These are phyloP conservation scores for Drusus annulatus DNA, from an alignment of 1,140 invertebrate genomes.

Conservation along the genomic window DNA sequence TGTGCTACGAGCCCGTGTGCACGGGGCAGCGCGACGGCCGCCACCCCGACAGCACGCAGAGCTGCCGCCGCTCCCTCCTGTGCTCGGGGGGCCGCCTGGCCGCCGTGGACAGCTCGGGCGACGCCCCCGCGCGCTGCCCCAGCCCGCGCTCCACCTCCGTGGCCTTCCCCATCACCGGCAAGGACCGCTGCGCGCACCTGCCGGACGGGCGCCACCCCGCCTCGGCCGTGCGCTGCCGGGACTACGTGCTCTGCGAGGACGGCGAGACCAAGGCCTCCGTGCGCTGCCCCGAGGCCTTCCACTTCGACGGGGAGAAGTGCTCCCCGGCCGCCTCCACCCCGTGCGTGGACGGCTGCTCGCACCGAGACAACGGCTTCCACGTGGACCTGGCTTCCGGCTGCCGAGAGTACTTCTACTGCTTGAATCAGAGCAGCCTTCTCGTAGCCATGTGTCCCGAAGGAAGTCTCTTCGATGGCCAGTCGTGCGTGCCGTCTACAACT, in stretches of 20 bases:
- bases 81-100: conserved; percentile 61
- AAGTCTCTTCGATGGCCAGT: conserved; percentile 65
- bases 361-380: conserved; percentile 72
- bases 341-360: conserved; percentile 67
- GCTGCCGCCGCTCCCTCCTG: conserved; percentile 61
- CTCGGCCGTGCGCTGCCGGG: conserved; percentile 64
- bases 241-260: conserved; percentile 50
- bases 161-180: conserved; percentile 51
- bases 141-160: conserved; percentile 51
- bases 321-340: conserved; percentile 42
- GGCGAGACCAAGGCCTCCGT: conserved; percentile 52
- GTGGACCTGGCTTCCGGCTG: conserved; percentile 73
- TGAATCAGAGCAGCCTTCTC: conserved; percentile 64
- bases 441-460: conserved; percentile 70
- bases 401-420: conserved; percentile 74
- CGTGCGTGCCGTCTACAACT: conserved; percentile 64
- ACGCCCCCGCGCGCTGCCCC: conserved; percentile 46
- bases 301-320: conserved; percentile 53
- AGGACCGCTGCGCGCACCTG: conserved; percentile 48
- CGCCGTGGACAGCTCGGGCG: conserved; percentile 56
- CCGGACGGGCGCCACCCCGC: conserved; percentile 60
- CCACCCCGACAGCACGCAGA: conserved; percentile 62
- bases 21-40: conserved; percentile 63
- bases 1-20: conserved; percentile 66
- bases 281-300: conserved; percentile 41